These are phyloP conservation scores for Hystrix cristata DNA, from an alignment of 2,113 vertebrate species.

Conservation along the genomic window DNA sequence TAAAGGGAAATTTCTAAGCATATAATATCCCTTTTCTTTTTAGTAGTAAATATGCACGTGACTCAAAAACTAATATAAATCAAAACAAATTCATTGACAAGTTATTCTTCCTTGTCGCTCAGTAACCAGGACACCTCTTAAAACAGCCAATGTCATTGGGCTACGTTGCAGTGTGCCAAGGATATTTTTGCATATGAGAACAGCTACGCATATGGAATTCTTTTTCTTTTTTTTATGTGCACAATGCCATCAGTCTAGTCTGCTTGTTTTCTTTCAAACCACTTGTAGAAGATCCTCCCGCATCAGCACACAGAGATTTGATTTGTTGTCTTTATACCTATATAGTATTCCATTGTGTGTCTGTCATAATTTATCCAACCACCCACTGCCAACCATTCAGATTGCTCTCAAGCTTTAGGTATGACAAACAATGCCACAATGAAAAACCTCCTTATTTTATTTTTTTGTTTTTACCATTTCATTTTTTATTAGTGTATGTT, in stretches of 20 bases:
- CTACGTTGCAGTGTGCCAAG: neutral
- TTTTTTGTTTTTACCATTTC: neutral
- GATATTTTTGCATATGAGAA: neutral
- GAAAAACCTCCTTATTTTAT: neutral
- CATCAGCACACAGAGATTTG: neutral
- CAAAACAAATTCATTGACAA: neutral
- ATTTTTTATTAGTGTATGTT: neutral
- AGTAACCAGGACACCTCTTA: neutral
- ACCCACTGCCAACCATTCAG: neutral
- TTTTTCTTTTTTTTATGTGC: neutral
- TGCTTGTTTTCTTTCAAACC: neutral
- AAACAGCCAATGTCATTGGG: neutral
- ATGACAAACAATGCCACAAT: neutral
- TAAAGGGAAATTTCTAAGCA: neutral
- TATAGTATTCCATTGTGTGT: neutral
- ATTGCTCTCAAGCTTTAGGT: neutral
- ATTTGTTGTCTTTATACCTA: neutral
- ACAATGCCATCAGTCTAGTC: neutral
- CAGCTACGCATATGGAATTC: neutral
- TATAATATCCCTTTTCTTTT: neutral
- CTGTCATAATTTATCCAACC: neutral
- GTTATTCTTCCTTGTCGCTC: neutral
- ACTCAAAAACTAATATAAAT: slow-evolving; percentile 1
- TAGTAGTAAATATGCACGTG: neutral
- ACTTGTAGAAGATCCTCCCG: neutral